These are phyloP conservation scores for Avahi laniger DNA, from an alignment of 2,797 vertebrate species.

Conservation along the genomic window DNA sequence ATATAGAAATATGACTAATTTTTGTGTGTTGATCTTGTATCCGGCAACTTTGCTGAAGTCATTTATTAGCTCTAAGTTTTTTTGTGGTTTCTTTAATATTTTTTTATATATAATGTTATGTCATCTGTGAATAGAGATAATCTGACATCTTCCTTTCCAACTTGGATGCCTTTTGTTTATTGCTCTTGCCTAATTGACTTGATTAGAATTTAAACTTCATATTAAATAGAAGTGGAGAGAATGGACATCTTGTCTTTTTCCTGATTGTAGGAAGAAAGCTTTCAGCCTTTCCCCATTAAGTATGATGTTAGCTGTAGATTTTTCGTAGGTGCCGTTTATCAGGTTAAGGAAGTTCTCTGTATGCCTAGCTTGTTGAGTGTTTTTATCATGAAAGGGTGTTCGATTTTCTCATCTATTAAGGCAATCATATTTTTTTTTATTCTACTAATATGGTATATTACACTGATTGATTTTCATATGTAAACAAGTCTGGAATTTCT, in stretches of 20 bases:
- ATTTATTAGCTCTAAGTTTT: background rate
- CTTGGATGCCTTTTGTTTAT: constrained; percentile 12
- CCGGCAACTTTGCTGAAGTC: background rate
- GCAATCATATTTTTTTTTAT: background rate
- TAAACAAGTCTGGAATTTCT: background rate
- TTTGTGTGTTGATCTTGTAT: background rate
- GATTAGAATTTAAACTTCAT: background rate
- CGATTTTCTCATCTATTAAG: background rate
- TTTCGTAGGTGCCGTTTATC: background rate
- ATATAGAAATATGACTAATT: background rate
- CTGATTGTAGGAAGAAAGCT: background rate
- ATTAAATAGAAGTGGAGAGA: background rate
- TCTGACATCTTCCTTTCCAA: background rate
- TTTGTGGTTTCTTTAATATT: background rate
- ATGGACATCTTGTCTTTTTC: background rate
- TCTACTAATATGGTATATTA: background rate
- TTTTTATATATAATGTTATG: background rate
- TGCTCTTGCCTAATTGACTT: background rate
- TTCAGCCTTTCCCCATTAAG: background rate
- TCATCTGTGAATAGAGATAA: background rate
- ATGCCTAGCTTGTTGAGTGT: background rate
- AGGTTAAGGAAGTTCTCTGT: background rate
- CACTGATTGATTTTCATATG: background rate
- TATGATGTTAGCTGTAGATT: background rate
- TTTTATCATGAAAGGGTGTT: background rate